phyloP scores from a whole-genome alignment of 2,113 vertebrate genomes.

The Mesembrinibis cayennensis region DNA sequence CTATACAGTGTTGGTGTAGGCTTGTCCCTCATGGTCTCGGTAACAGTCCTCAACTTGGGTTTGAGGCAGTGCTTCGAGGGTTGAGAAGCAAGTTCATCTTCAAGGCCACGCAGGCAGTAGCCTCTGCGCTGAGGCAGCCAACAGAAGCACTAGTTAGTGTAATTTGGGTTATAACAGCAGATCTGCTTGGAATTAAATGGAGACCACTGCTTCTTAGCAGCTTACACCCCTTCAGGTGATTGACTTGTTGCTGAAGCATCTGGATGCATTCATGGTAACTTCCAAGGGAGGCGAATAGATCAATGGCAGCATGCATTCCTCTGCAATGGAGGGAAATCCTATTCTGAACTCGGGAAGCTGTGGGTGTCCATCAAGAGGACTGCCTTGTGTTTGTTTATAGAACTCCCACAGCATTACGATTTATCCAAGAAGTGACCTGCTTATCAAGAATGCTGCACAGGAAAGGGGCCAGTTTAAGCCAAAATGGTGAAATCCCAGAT shows the following conservation, averaged over 20 bases:
- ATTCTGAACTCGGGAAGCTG: fast-evolving
- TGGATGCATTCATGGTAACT: not conserved
- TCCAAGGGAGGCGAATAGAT: not conserved
- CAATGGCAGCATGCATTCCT: fast-evolving
- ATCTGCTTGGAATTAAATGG: not conserved
- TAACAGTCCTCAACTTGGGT: not conserved
- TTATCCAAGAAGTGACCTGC: not conserved
- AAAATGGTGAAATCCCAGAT: not conserved
- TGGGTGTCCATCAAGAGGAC: not conserved
- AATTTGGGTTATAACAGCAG: not conserved
- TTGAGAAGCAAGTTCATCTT: not conserved
- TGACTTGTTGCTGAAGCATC: not conserved
- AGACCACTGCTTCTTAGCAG: not conserved
- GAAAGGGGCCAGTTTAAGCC: not conserved
- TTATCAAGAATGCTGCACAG: not conserved
- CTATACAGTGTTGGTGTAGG: not conserved
- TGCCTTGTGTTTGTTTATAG: not conserved
- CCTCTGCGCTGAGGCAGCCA: not conserved
- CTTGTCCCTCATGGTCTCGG: not conserved
- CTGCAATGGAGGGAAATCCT: not conserved
- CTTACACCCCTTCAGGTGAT: not conserved
- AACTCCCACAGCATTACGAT: not conserved
- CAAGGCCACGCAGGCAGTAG: not conserved
- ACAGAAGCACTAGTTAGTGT: not conserved
- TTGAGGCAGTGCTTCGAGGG: not conserved